phyloP scores from a whole-genome alignment of 92 coral and sea anemone genomes.

The Umimayanthus chanpuru region DNA sequence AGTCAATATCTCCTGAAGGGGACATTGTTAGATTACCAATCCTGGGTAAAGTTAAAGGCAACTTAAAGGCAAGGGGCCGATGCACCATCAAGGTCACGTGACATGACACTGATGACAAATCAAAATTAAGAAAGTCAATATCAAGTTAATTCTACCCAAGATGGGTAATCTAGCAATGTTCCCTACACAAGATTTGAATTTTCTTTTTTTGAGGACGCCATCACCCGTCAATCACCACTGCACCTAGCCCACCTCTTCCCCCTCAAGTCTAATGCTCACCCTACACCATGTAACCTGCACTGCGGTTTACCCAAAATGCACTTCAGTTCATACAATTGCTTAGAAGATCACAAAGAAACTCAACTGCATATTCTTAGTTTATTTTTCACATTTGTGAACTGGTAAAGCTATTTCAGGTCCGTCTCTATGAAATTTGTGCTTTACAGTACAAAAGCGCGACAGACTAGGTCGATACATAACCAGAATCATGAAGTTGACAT shows the following conservation, averaged over 20 bases:
- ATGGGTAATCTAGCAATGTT: constrained; percentile 16
- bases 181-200: constrained; percentile 24
- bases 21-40: constrained; percentile 20
- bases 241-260: constrained; percentile 18
- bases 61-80: constrained; percentile 24
- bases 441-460: constrained; percentile 33
- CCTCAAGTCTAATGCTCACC: constrained; percentile 11
- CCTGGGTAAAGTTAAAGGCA: constrained; percentile 32
- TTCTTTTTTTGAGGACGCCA: constrained; percentile 11
- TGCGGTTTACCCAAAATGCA: constrained; percentile 32
- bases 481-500: constrained; percentile 27
- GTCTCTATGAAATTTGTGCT: constrained; percentile 28
- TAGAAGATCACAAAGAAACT: constrained; percentile 28
- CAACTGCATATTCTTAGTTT: constrained; percentile 24
- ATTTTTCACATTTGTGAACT: constrained; percentile 9
- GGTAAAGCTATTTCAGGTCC: constrained; percentile 24
- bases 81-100: constrained; percentile 28
- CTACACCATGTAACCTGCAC: not conserved
- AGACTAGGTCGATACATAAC: constrained; percentile 28
- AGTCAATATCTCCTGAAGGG: constrained; percentile 10
- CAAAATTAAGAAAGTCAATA: constrained; percentile 32
- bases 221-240: constrained; percentile 3
- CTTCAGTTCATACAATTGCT: constrained; percentile 25
- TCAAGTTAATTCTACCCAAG: constrained; percentile 16
- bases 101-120: constrained; percentile 13